These are phyloP conservation scores for Thysanoteuthis rhombus DNA, from an alignment of 2,888 invertebrate genomes.

Conservation along the genomic window DNA sequence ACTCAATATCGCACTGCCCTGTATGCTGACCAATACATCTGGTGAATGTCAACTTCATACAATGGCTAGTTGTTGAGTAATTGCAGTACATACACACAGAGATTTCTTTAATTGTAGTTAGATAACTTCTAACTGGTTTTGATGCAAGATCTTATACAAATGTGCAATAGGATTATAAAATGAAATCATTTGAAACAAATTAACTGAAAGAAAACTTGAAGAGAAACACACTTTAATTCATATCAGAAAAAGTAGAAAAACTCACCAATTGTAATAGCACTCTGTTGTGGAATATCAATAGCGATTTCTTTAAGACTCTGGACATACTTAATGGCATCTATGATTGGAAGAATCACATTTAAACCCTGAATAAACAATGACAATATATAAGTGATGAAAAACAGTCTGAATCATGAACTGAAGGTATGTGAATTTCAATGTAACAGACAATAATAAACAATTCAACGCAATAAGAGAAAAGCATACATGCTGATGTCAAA, in stretches of 20 bases:
- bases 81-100: too few relatives aligned
- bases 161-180: too few relatives aligned
- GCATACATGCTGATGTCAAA: not conserved
- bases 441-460: not conserved
- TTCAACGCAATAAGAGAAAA: not conserved
- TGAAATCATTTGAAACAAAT: too few relatives aligned
- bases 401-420: not conserved
- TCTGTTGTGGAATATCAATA: conserved; percentile 98
- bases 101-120: too few relatives aligned
- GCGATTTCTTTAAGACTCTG: conserved; percentile 99
- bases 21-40: too few relatives aligned
- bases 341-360: conserved; percentile 88
- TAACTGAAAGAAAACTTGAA: not conserved
- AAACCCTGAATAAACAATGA: conserved; percentile 74
- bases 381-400: not conserved
- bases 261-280: conserved; percentile 88
- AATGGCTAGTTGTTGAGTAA: too few relatives aligned
- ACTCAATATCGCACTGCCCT: too few relatives aligned
- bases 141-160: too few relatives aligned
- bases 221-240: not conserved
- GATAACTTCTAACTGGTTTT: too few relatives aligned
- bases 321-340: conserved; percentile 95
- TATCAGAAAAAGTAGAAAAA: conserved; percentile 20
- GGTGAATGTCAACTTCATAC: too few relatives aligned
- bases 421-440: not conserved